These are phyloP conservation scores for Coilia nasus DNA, from an alignment of 2,797 vertebrate genomes.

Conservation along the genomic window DNA sequence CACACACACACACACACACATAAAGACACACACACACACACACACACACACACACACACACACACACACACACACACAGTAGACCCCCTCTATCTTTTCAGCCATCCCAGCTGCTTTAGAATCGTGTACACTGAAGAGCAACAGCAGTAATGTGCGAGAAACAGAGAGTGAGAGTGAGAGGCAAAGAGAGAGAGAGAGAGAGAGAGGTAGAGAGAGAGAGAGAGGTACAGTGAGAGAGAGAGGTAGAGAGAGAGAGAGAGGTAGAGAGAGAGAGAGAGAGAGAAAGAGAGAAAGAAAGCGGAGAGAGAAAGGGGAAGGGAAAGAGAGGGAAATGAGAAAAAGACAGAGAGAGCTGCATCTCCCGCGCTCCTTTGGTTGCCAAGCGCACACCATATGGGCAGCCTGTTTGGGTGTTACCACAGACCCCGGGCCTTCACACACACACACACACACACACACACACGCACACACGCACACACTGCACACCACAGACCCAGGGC, in stretches of 20 bases:
- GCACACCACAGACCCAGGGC: conserved; percentile 67
- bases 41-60: neutral
- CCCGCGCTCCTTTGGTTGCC: conserved; percentile 72
- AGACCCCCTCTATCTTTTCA: conserved; percentile 51
- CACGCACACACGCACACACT: no score
- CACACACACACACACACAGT: neutral
- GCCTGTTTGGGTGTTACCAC: conserved; percentile 80
- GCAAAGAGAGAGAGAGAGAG: neutral
- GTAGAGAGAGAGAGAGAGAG: neutral
- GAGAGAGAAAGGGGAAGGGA: neutral
- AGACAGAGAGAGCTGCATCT: conserved; percentile 41
- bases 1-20: neutral
- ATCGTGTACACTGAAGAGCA: conserved; percentile 72
- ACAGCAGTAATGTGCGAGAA: conserved; percentile 42
- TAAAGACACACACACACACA: neutral
- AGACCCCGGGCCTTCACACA: conserved; percentile 70
- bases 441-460: no score
- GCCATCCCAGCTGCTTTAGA: conserved; percentile 71
- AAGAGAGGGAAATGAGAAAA: neutral
- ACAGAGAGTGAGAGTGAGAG: neutral
- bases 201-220: neutral
- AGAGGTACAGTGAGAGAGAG: neutral
- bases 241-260: conserved; percentile 36
- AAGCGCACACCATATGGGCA: conserved; percentile 82
- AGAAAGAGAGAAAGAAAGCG: neutral